Evolutionary conservation across 2,113 vertebrate genomes (phyloP).

Genomic region (Antennarius striatus): DNA sequence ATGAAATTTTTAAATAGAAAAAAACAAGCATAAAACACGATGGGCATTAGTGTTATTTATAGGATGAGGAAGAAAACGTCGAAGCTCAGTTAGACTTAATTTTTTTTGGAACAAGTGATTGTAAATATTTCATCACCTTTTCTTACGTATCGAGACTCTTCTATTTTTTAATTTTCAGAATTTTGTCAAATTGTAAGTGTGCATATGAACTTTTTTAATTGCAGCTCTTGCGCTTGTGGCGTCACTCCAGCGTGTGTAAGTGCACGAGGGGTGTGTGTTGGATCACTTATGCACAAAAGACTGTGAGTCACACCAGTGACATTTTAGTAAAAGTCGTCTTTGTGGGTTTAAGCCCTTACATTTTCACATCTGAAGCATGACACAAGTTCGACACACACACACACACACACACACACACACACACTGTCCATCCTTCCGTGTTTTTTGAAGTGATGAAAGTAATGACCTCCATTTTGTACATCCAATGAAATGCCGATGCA

Average conservation of each 20-base stretch:
- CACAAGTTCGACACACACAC: conserved; percentile 55
- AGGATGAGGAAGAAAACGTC: conserved; percentile 63
- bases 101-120: conserved; percentile 61
- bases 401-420: conserved; percentile 36
- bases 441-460: conserved; percentile 53
- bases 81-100: conserved; percentile 33
- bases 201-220: conserved; percentile 54
- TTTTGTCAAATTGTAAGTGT: conserved; percentile 53
- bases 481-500: conserved; percentile 57
- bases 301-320: conserved; percentile 46
- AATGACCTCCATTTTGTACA: conserved; percentile 63
- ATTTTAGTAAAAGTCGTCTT: conserved; percentile 25
- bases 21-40: conserved; percentile 42
- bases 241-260: not conserved
- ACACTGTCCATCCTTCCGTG: conserved; percentile 57
- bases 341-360: conserved; percentile 13
- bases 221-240: conserved; percentile 19
- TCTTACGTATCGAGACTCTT: conserved; percentile 64
- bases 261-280: conserved; percentile 38
- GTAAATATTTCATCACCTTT: conserved; percentile 66
- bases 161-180: conserved; percentile 38
- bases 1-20: conserved; percentile 39
- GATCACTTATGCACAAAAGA: conserved; percentile 41
- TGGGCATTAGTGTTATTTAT: conserved; percentile 83
- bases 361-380: conserved; percentile 45